phyloP scores from a whole-genome alignment of 2,797 vertebrate genomes.

The Hozukius guyotensis region DNA sequence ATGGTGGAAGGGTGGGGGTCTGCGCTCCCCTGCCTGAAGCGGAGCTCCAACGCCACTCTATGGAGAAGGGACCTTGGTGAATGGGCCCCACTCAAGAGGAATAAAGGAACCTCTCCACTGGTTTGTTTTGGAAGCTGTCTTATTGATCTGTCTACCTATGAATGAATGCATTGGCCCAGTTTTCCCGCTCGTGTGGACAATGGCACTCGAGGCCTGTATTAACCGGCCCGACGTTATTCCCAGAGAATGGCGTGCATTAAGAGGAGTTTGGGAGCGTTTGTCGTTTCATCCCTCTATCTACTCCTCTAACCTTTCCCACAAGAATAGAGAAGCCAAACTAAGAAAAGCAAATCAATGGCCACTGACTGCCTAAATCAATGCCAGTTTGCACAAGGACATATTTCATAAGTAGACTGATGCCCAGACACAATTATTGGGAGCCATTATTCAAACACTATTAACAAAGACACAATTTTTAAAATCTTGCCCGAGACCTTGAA shows the following conservation, averaged over 20 bases:
- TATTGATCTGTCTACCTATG: conserved; percentile 82
- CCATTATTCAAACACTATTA: conserved; percentile 2
- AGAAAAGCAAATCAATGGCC: conserved; percentile 57
- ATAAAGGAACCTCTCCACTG: conserved; percentile 79
- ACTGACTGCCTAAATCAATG: conserved; percentile 50
- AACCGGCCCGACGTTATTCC: conserved; percentile 60
- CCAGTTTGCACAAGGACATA: conserved; percentile 30
- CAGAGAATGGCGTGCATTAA: conserved; percentile 57
- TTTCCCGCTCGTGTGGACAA: conserved; percentile 74
- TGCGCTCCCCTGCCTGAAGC: conserved; percentile 51
- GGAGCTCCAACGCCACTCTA: conserved; percentile 51
- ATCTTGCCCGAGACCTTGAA: conserved; percentile 28
- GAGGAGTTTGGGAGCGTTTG: conserved; percentile 55
- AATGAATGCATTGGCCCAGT: conserved; percentile 75
- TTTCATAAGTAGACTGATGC: conserved; percentile 22
- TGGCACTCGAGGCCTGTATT: conserved; percentile 75
- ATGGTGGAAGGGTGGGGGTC: conserved; percentile 22
- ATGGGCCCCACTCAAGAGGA: conserved; percentile 74
- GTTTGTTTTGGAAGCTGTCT: conserved; percentile 86
- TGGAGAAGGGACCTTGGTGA: conserved; percentile 70
- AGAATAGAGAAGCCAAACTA: conserved; percentile 42
- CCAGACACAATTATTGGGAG: conserved; percentile 22
- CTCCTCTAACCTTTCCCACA: conserved; percentile 50
- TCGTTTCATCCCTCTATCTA: conserved; percentile 47
- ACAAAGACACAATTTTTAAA: background rate